phyloP scores from a whole-genome alignment of 2,797 vertebrate genomes.

The Setipinna tenuifilis region DNA sequence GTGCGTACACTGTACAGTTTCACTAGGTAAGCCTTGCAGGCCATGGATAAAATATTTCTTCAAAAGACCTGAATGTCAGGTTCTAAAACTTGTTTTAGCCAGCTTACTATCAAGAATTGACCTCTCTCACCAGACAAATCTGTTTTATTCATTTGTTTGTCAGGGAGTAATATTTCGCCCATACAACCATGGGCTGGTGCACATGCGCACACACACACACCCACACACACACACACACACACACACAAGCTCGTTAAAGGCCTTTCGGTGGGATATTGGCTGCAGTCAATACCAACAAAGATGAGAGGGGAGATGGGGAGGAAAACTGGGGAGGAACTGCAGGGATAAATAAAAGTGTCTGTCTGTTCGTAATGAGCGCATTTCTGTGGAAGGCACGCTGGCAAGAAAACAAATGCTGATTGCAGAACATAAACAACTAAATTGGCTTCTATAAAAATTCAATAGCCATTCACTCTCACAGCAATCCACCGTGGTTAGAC shows the following conservation, averaged over 20 bases:
- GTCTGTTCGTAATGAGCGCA: background rate
- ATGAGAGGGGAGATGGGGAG: background rate
- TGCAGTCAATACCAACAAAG: background rate
- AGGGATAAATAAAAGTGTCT: background rate
- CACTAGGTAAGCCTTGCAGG: background rate
- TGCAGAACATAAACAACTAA: background rate
- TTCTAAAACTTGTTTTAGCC: background rate
- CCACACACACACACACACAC: background rate
- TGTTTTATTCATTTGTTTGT: background rate
- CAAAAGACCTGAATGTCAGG: background rate
- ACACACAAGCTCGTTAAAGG: background rate
- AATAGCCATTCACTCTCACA: background rate
- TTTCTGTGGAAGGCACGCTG: background rate
- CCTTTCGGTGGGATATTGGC: background rate
- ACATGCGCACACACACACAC: background rate
- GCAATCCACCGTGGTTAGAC: background rate
- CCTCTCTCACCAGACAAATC: background rate
- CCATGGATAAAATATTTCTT: background rate
- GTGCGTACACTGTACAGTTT: too few species aligned
- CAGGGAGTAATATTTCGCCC: background rate
- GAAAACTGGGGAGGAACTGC: background rate
- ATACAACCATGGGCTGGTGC: background rate
- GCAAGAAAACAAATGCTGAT: slow-evolving; percentile 16
- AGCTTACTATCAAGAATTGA: background rate
- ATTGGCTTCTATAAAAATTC: background rate